Conservation (phyloP, 2,113 vertebrate genomes). For the Podiceps cristatus region DNA sequence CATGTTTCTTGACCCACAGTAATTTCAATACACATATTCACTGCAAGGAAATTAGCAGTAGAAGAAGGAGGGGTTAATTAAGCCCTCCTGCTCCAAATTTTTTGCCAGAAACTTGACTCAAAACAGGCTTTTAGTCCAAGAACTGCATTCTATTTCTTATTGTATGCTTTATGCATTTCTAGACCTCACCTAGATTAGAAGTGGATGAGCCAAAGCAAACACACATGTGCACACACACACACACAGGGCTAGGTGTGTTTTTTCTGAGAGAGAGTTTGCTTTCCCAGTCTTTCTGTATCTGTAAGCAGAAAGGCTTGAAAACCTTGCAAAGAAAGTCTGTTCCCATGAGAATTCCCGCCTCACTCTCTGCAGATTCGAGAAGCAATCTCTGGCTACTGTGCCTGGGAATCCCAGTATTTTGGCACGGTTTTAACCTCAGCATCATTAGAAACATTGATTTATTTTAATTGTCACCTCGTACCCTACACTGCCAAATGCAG, state of each 20-base stretch:
- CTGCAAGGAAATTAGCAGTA: neutral
- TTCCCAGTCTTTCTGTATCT: constrained; percentile 50
- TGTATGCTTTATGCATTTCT: neutral
- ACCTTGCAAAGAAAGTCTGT: constrained; percentile 41
- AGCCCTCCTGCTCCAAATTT: neutral
- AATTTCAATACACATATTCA: neutral
- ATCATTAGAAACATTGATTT: constrained; percentile 60
- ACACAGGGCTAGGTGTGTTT: neutral
- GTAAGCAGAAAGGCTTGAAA: constrained; percentile 56
- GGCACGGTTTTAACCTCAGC: constrained; percentile 34
- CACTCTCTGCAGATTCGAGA: constrained; percentile 3
- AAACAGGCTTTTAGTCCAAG: neutral
- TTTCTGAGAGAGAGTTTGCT: neutral
- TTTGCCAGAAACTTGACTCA: neutral
- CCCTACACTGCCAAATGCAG: constrained; percentile 59
- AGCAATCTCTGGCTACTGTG: constrained; percentile 22
- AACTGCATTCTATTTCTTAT: neutral
- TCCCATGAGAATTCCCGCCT: constrained; percentile 48
- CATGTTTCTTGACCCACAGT: neutral
- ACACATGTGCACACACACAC: neutral
- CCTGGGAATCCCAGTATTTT: constrained; percentile 53
- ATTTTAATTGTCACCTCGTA: constrained; percentile 71
- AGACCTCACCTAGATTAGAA: constrained; percentile 15
- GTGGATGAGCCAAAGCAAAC: constrained; percentile 18
- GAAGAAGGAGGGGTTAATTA: neutral